Evolutionary conservation across 2,888 invertebrate species (phyloP).

Genomic region (Sarcophaga carnaria): DNA sequence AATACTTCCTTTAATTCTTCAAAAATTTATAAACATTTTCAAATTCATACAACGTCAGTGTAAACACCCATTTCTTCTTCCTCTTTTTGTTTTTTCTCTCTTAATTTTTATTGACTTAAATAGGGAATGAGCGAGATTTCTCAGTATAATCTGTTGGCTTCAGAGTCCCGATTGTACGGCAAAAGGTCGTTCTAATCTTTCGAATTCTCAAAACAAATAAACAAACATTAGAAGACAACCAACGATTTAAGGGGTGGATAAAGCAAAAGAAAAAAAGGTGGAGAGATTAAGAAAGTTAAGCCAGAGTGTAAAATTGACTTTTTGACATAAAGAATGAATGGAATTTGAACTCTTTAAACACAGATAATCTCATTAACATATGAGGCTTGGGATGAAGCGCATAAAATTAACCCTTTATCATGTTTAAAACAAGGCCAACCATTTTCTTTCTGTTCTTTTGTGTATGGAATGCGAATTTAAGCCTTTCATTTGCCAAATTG

Average conservation of each 20-base stretch:
- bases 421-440: slow-evolving; percentile 60
- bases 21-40: slow-evolving; percentile 59
- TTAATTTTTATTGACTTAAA: slow-evolving; percentile 21
- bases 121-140: not conserved
- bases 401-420: slow-evolving; percentile 55
- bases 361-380: slow-evolving; percentile 75
- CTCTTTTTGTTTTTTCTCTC: slow-evolving; percentile 22
- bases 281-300: not conserved
- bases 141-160: slow-evolving; percentile 10
- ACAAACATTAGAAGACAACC: slow-evolving; percentile 68
- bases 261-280: not conserved
- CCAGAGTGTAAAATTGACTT: slow-evolving; percentile 50
- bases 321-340: slow-evolving; percentile 17
- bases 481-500: slow-evolving; percentile 31
- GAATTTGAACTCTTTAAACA: slow-evolving; percentile 76
- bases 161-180: slow-evolving; percentile 44
- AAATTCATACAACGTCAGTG: slow-evolving; percentile 17
- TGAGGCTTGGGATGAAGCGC: slow-evolving; percentile 58
- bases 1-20: slow-evolving; percentile 1
- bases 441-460: slow-evolving; percentile 11
- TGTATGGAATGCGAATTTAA: slow-evolving; percentile 45
- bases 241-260: not conserved
- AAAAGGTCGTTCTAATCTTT: slow-evolving; percentile 64
- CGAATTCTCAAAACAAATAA: slow-evolving; percentile 79
- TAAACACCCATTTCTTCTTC: slow-evolving; percentile 12